Percentiles rank a stretch among this genome's conserved stretches.
Evolutionary conservation across 2,113 vertebrate species (phyloP).

Genomic region (Clupea harengus): DNA sequence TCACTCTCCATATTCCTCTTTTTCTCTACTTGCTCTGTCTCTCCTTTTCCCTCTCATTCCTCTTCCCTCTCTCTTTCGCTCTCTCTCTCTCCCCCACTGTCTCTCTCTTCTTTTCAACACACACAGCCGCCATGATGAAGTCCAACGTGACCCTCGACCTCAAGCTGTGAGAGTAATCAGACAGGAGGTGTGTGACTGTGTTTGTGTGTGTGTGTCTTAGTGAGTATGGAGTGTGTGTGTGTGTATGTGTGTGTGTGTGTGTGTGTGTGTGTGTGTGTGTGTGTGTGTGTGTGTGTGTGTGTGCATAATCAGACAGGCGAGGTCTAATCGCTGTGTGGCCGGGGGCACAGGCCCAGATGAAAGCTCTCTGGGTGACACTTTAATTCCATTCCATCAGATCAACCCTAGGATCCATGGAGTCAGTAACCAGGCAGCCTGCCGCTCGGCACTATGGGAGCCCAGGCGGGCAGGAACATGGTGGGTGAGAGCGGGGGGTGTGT

Average conservation of each 20-base stretch:
- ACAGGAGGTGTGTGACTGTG: neutral
- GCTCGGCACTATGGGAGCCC: neutral
- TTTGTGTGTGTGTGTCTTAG: neutral
- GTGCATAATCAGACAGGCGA: neutral
- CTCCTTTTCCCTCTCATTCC: neutral
- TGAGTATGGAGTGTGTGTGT: no score
- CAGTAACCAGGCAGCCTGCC: slow-evolving; percentile 48
- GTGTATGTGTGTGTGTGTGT: slow-evolving; percentile 11
- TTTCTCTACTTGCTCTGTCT: slow-evolving; percentile 6
- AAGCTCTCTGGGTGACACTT: slow-evolving; percentile 40
- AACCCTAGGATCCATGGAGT: slow-evolving; percentile 41
- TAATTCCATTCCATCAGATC: slow-evolving; percentile 52
- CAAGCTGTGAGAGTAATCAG: slow-evolving; percentile 5
- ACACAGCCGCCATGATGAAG: neutral
- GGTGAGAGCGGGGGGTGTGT: neutral
- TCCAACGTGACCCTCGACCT: neutral
- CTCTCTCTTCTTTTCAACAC: neutral
- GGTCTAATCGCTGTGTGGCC: slow-evolving; percentile 23
- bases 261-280: neutral
- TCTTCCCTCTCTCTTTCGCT: neutral
- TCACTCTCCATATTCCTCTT: neutral
- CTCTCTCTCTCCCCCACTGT: neutral
- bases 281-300: slow-evolving; percentile 5
- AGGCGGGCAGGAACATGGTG: neutral
- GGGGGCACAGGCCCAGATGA: slow-evolving; percentile 41